Evolutionary conservation across 2,113 vertebrate species (phyloP).

Genomic region (Taxidea taxus): DNA sequence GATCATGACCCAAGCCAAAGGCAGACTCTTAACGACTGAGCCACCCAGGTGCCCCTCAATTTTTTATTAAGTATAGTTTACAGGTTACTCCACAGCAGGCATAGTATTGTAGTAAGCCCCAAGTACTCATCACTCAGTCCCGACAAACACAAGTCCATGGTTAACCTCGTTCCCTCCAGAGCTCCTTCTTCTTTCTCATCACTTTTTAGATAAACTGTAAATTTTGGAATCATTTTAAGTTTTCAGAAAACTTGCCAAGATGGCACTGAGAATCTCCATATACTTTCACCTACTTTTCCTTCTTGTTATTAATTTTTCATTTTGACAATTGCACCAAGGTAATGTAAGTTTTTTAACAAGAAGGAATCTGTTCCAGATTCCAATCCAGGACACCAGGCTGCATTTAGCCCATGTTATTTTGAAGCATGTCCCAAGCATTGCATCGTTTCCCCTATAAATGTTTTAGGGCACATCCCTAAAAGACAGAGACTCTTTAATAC

Average conservation of each 20-base stretch:
- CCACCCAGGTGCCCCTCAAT: too few relatives aligned
- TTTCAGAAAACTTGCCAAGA: constrained; percentile 2
- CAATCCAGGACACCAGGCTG: background rate
- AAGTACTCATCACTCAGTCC: background rate
- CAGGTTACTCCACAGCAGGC: background rate
- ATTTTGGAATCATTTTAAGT: background rate
- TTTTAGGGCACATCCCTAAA: background rate
- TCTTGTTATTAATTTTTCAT: background rate
- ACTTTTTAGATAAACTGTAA: background rate
- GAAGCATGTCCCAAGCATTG: background rate
- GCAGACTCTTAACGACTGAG: too few relatives aligned
- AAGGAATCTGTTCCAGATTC: background rate
- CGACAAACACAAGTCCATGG: background rate
- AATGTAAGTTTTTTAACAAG: too few relatives aligned
- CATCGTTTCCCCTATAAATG: background rate
- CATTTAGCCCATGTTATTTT: background rate
- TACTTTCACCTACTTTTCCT: background rate
- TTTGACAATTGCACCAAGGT: too few relatives aligned
- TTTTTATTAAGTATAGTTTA: background rate
- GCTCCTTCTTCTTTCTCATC: background rate
- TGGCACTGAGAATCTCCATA: background rate
- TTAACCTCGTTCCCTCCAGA: background rate
- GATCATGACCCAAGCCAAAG: too few relatives aligned
- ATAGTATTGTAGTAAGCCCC: background rate
- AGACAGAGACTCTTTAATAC: background rate